Percentiles rank a stretch among this genome's conserved stretches.
Conservation (phyloP, 2,888 invertebrate species). For the Drosophila mayaguana region DNA sequence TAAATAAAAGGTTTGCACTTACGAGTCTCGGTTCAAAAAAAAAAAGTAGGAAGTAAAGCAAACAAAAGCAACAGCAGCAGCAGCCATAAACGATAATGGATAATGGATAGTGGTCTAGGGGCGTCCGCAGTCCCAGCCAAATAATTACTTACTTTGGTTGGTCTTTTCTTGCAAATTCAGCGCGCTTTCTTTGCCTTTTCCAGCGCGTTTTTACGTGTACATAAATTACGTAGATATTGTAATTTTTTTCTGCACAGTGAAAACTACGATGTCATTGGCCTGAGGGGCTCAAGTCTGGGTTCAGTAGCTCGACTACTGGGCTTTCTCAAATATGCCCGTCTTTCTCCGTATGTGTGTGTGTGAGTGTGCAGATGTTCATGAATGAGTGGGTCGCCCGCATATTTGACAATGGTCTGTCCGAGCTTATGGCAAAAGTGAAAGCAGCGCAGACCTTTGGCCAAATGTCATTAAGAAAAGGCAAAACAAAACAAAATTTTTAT, state of each 20-base stretch:
- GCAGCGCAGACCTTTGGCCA: constrained; percentile 48
- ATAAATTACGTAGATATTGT: constrained; percentile 20
- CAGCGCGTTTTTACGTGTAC: constrained; percentile 4
- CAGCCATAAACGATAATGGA: constrained; percentile 57
- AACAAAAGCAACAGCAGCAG: constrained; percentile 35
- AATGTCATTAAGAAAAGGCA: constrained; percentile 29
- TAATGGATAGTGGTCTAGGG: constrained; percentile 55
- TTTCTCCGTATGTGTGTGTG: not conserved
- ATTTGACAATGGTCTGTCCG: constrained; percentile 30
- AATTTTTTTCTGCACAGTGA: constrained; percentile 47
- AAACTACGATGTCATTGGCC: constrained; percentile 63
- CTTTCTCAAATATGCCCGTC: constrained; percentile 24
- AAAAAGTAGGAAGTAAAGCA: constrained; percentile 23
- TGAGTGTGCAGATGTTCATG: constrained; percentile 24
- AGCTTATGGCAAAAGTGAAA: constrained; percentile 49
- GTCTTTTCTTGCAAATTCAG: constrained; percentile 62
- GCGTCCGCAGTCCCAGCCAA: constrained; percentile 43
- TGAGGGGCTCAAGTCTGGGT: constrained; percentile 20
- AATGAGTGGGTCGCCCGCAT: constrained; percentile 45
- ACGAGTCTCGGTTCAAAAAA: constrained; percentile 40
- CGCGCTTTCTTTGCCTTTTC: constrained; percentile 68
- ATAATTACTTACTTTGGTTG: constrained; percentile 66
- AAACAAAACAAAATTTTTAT: constrained; percentile 14
- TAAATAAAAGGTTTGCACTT: constrained; percentile 52
- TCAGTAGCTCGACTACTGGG: constrained; percentile 42